Base-by-base conservation (phyloP, 2,113 vertebrate species). In the Microtus oregoni region DNA sequence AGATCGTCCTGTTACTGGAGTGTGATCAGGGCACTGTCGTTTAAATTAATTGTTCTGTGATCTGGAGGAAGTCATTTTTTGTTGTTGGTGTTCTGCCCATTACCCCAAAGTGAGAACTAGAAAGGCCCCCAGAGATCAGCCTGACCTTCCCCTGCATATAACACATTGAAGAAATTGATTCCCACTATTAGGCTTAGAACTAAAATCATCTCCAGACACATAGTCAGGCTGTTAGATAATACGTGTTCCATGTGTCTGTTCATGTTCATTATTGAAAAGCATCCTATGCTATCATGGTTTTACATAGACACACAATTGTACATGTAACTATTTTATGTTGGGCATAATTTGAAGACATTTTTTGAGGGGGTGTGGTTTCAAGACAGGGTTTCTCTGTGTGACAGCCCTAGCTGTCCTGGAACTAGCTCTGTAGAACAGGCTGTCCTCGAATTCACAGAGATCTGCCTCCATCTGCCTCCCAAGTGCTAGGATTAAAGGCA, bases 131-230 rank as follows among this genome's bases (percentile, higher is more conserved):
- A 3, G 70, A 58, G 50, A 47, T 63, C 55, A 81, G 32, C 52
- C 87, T 3, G 15, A 38, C 14, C 14, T 47, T 28, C 20, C 38
- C 5, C 32, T 5, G 11, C 1, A 22, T 0, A 63, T 0, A 63
- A 38, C 32, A 30, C 32, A n/a, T 65, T 5, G 20, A 47, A 47
- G 87, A 91, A 68, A 52, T 44, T 3, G 52, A 94, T 75, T 72
- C n/a, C 78, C 67, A 19, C 5, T 10, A n/a, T 30, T 30, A 30
- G 14, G 7, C 41, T 41, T 41, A 41, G 41, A 41, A 41, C 41
- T 41, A 41, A 41, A 41, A 41, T 41, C 41, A 41, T 41, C 41
- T 41, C 41, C 41, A 41, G 41, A 41, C 47, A 0, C n/a, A 0
- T 11, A 22, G 70, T n/a, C 24, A 19, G 20, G 24, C 24, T 2